These are phyloP conservation scores for Eilema depressum DNA, from an alignment of 2,888 invertebrate genomes.

Conservation along the genomic window DNA sequence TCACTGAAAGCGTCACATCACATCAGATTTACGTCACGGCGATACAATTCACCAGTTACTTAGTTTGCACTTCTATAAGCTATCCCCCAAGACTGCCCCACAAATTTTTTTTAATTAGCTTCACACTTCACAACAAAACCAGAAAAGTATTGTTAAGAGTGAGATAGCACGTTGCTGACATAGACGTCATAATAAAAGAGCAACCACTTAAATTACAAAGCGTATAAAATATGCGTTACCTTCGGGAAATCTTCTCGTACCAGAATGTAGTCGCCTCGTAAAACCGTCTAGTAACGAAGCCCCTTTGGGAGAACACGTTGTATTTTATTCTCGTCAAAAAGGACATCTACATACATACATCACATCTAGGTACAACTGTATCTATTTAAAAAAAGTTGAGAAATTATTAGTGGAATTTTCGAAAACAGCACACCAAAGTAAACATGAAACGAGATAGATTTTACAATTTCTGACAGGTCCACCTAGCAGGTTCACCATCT, in stretches of 20 bases:
- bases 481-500: too few species aligned
- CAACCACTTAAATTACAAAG: slow-evolving; percentile 75
- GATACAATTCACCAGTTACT: too few species aligned
- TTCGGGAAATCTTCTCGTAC: slow-evolving; percentile 78
- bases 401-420: background rate
- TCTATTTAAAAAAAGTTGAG: slow-evolving; percentile 9
- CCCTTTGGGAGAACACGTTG: slow-evolving; percentile 60
- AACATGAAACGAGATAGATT: background rate
- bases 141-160: slow-evolving; percentile 31
- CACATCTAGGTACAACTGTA: slow-evolving; percentile 32
- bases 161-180: slow-evolving; percentile 47
- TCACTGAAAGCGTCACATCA: too few species aligned
- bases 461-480: too few species aligned
- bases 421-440: background rate
- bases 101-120: background rate
- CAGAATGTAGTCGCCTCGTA: slow-evolving; percentile 72
- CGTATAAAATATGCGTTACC: slow-evolving; percentile 81
- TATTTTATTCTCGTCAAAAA: slow-evolving; percentile 63
- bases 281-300: slow-evolving; percentile 74
- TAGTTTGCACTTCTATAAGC: background rate
- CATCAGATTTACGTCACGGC: too few species aligned
- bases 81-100: background rate
- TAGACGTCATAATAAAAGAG: slow-evolving; percentile 67
- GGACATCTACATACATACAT: slow-evolving; percentile 52
- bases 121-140: slow-evolving; percentile 19